Evolutionary conservation across 2,113 vertebrate genomes (phyloP).

Genomic region (Corythoichthys intestinalis): DNA sequence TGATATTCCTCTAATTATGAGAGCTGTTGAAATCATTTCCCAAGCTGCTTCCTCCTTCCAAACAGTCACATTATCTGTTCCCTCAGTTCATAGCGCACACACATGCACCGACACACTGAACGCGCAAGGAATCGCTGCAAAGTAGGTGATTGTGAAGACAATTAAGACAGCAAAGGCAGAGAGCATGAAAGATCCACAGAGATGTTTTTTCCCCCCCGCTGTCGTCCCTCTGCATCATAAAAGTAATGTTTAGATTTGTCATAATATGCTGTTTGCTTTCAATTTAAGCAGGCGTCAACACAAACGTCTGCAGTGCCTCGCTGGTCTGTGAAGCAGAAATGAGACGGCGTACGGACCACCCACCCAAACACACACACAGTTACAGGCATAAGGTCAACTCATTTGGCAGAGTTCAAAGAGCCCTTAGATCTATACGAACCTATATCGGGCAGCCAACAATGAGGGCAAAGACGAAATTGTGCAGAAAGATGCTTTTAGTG

Average conservation of each 20-base stretch:
- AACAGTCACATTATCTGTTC: conserved; percentile 63
- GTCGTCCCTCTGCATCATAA: conserved; percentile 54
- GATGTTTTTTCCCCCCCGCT: conserved; percentile 43
- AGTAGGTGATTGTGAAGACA: conserved; percentile 65
- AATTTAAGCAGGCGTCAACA: conserved; percentile 65
- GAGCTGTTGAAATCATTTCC: conserved; percentile 78
- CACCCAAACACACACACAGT: conserved; percentile 63
- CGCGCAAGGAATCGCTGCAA: conserved; percentile 49
- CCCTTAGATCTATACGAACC: conserved; percentile 91
- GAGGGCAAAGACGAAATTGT: conserved; percentile 56
- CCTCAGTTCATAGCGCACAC: conserved; percentile 45
- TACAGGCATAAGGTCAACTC: conserved; percentile 83
- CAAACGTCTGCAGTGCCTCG: conserved; percentile 55
- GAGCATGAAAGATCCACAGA: conserved; percentile 55
- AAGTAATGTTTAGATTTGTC: conserved; percentile 70
- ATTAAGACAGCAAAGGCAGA: conserved; percentile 66
- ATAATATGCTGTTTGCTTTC: conserved; percentile 71
- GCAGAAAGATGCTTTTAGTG: conserved; percentile 25
- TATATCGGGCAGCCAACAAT: conserved; percentile 79
- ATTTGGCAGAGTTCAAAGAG: conserved; percentile 92
- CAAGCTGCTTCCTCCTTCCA: conserved; percentile 71
- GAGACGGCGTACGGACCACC: conserved; percentile 67
- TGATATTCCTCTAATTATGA: conserved; percentile 79
- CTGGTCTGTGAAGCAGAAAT: conserved; percentile 54
- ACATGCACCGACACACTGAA: conserved; percentile 23